Evolutionary conservation across 2,113 vertebrate species (phyloP).

Genomic region (Grammatotria lemairii): DNA sequence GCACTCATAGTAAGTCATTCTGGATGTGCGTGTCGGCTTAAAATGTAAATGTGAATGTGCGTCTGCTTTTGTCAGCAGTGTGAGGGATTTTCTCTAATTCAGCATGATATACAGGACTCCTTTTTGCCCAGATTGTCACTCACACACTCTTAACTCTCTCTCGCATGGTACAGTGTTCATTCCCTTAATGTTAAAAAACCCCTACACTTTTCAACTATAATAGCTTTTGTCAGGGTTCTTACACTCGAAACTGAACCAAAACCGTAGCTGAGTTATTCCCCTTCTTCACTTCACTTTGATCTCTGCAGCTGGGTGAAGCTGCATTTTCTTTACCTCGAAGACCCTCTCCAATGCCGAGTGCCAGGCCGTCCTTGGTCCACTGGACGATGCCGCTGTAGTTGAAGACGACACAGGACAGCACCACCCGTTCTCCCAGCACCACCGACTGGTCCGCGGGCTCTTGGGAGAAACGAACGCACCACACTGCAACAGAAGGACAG

Average conservation of each 20-base stretch:
- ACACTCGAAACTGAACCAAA: slow-evolving; percentile 22
- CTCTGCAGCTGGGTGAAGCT: neutral
- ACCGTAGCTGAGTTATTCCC: slow-evolving; percentile 13
- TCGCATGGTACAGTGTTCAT: slow-evolving; percentile 1
- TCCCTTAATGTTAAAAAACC: slow-evolving; percentile 17
- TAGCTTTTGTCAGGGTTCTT: slow-evolving; percentile 43
- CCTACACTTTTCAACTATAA: slow-evolving; percentile 28
- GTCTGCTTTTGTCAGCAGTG: slow-evolving; percentile 53
- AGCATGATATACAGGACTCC: slow-evolving; percentile 47
- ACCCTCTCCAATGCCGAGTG: slow-evolving; percentile 87
- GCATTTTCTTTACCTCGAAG: slow-evolving; percentile 77
- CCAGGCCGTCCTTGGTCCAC: slow-evolving; percentile 95
- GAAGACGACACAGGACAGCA: slow-evolving; percentile 87
- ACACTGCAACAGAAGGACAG: slow-evolving; percentile 49
- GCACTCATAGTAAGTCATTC: neutral
- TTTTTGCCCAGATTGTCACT: slow-evolving; percentile 45
- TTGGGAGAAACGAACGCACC: slow-evolving; percentile 83
- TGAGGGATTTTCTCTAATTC: slow-evolving; percentile 58
- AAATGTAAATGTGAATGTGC: slow-evolving; percentile 41
- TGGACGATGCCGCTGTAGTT: slow-evolving; percentile 95
- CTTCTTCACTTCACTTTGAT: slow-evolving; percentile 26
- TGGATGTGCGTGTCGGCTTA: slow-evolving; percentile 28
- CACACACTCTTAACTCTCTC: slow-evolving; percentile 21
- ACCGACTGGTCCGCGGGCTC: slow-evolving; percentile 90
- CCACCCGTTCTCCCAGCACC: slow-evolving; percentile 83